Conservation (phyloP, 2,888 invertebrate species). For the Microchrysa polita region DNA sequence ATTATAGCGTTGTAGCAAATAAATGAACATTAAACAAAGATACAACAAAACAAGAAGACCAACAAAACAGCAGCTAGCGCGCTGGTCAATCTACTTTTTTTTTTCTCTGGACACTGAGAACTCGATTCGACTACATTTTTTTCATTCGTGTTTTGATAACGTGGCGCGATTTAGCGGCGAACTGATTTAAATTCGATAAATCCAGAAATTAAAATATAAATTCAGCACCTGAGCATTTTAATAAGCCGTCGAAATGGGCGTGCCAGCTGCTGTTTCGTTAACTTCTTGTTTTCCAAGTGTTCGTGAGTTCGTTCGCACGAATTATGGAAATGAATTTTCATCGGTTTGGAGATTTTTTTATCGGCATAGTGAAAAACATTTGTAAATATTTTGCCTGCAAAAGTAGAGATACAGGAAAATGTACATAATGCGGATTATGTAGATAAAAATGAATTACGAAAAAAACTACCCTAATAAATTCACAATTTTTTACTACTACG, state of each 20-base stretch:
- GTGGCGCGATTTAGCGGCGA: neutral
- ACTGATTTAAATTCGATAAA: conserved; percentile 5
- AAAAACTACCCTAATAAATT: too few relatives aligned
- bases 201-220: neutral
- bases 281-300: conserved; percentile 11
- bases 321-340: neutral
- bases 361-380: conserved; percentile 8
- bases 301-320: neutral
- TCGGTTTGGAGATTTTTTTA: neutral
- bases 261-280: conserved; percentile 29
- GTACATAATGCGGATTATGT: too few relatives aligned
- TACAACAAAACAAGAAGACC: neutral
- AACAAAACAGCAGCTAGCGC: conserved; percentile 37
- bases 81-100: conserved; percentile 1
- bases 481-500: too few relatives aligned
- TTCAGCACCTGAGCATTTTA: conserved; percentile 56
- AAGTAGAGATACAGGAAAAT: neutral
- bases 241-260: conserved; percentile 57
- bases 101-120: neutral
- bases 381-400: conserved; percentile 33
- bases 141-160: too few relatives aligned
- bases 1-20: neutral
- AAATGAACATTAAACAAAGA: neutral
- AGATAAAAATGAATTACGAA: too few relatives aligned
- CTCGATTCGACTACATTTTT: too few relatives aligned